Evolutionary conservation across 1,140 invertebrate genomes (phyloP), one percentile per base, ranked within the genome.

Genomic region (Drosophila serrata): DNA sequence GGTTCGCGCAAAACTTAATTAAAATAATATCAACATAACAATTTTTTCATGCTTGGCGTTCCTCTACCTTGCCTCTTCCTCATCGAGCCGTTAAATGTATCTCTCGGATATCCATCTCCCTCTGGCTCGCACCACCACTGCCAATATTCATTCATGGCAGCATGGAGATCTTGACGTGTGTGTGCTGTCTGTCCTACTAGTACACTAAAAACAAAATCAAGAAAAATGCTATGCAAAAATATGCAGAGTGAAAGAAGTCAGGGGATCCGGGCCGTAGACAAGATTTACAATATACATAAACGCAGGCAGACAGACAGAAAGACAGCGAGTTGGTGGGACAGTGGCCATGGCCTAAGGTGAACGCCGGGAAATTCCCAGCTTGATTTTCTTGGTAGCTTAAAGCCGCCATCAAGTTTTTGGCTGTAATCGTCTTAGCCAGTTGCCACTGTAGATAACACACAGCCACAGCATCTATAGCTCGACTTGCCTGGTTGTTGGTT

Each of bases 1-100:
- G 90, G 90, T 91, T 91, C 70, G n/a, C 43, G 80, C 76, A 81
- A 88, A 90, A 90, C 90, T 91, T 91, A 91, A 91, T 91, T 91
- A 91, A 91, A 91, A 91, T 90, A 91, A 91, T 91, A 90, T 80
- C 81, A 90, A 85, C 79, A 91, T 86, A 91, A 92, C 82, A 91
- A 81, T 84, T 91, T 91, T 84, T 87, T 72, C 58, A 56, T 55
- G 63, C 68, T 60, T 55, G 40, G 39, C 39, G 57, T 19, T 39
- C 39, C 59, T 37, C 60, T 70, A 58, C 73, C 73, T 72, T 67
- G 65, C 75, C 69, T 69, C 72, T 87, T 82, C 84, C 84, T 88
- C 85, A 68, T 63, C 63, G 80, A 65, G 73, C 68, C 67, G 60
- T 73, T 73, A 73, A 79, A 63, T 87, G 56, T 72, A 68, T 65